phyloP scores from a whole-genome alignment of 2,797 vertebrate genomes.

The Clarias platycephalus region DNA sequence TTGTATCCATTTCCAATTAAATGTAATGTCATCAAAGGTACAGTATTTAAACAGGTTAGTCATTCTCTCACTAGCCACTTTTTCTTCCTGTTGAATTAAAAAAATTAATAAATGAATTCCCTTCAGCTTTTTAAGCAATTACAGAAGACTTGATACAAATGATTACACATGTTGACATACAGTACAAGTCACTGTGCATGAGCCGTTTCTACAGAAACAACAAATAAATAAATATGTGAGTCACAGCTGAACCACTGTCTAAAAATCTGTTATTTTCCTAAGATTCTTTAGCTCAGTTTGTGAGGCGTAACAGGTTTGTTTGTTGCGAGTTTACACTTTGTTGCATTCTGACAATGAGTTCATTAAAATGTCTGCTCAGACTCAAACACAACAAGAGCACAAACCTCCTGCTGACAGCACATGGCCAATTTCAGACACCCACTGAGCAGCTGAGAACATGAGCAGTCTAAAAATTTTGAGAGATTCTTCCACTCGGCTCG shows the following conservation, averaged over 20 bases:
- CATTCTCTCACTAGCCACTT: background rate
- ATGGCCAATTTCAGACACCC: background rate
- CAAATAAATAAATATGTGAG: background rate
- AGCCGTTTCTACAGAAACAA: background rate
- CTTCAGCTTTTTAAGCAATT: background rate
- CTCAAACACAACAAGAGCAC: conserved; percentile 1
- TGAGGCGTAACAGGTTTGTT: conserved; percentile 8
- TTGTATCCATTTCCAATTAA: background rate
- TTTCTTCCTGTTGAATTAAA: background rate
- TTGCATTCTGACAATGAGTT: conserved; percentile 14
- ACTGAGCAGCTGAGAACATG: background rate
- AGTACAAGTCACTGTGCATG: background rate
- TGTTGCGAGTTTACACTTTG: background rate
- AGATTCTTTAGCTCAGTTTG: background rate
- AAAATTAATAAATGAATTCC: background rate
- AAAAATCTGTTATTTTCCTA: too few relatives aligned
- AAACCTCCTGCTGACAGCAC: background rate
- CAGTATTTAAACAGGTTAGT: background rate
- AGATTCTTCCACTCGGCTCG: background rate
- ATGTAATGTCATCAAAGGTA: background rate
- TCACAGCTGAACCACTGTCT: background rate
- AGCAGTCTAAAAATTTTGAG: background rate
- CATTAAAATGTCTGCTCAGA: background rate
- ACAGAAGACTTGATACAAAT: background rate
- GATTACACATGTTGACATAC: background rate